Evolutionary conservation across 2,888 invertebrate species (phyloP).

Genomic region (Cerceris rybyensis): DNA sequence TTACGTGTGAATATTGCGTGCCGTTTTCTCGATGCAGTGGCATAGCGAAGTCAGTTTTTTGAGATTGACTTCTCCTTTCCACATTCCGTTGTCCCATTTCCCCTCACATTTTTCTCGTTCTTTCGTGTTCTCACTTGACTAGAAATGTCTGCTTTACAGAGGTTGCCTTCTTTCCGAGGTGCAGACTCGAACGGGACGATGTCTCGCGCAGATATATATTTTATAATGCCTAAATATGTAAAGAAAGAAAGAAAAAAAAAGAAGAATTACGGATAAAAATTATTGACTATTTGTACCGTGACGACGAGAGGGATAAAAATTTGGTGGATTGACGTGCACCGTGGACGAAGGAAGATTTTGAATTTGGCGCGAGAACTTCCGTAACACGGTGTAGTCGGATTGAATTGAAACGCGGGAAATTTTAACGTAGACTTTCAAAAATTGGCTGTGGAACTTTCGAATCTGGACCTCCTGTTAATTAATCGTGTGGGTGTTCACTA

Average conservation of each 20-base stretch:
- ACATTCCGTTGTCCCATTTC: neutral
- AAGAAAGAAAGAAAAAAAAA: neutral
- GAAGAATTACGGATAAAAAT: neutral
- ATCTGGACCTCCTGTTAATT: neutral
- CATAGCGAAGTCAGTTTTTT: constrained; percentile 6
- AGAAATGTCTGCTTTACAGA: neutral
- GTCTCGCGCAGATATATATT: neutral
- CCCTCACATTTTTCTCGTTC: neutral
- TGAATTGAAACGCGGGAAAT: neutral
- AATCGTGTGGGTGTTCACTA: neutral
- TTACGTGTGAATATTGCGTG: constrained; percentile 26
- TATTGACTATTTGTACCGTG: no score
- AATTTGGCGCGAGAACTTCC: no score
- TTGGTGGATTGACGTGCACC: no score
- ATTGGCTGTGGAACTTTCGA: neutral
- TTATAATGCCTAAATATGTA: neutral
- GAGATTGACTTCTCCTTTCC: neutral
- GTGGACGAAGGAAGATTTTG: no score
- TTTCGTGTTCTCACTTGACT: no score
- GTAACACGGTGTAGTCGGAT: neutral
- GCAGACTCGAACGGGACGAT: neutral
- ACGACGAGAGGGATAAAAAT: no score
- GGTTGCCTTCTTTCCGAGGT: neutral
- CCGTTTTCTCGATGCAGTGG: constrained; percentile 27
- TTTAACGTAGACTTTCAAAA: neutral